phyloP scores from a whole-genome alignment of 2,888 invertebrate genomes.

The Napeogenes inachia region DNA sequence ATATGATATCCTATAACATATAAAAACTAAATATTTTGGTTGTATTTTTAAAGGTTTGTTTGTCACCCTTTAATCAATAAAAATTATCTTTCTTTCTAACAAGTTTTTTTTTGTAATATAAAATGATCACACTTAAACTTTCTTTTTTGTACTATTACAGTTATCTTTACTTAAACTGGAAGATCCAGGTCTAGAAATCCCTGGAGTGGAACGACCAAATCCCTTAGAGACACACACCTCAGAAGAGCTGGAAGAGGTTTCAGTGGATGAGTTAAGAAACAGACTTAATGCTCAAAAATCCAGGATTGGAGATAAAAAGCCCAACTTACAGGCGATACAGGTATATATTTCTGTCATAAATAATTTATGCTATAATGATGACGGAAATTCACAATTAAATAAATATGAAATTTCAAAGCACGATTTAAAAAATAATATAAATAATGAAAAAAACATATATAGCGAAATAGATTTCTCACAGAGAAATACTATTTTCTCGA shows the following conservation, averaged over 20 bases:
- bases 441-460: too few relatives aligned
- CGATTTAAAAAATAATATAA: too few relatives aligned
- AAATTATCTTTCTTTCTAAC: too few relatives aligned
- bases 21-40: too few relatives aligned
- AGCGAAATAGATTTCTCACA: too few relatives aligned
- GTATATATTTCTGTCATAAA: slow-evolving; percentile 51
- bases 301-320: slow-evolving; percentile 79
- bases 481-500: too few relatives aligned
- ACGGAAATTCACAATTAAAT: too few relatives aligned
- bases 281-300: slow-evolving; percentile 78
- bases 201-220: slow-evolving; percentile 55
- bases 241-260: slow-evolving; percentile 81
- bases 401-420: too few relatives aligned
- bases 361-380: background rate
- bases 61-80: too few relatives aligned
- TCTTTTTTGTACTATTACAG: slow-evolving; percentile 42
- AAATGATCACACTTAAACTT: background rate
- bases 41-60: too few relatives aligned
- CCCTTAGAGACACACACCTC: slow-evolving; percentile 78
- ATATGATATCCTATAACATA: too few relatives aligned
- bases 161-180: slow-evolving; percentile 78
- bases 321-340: slow-evolving; percentile 85
- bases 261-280: slow-evolving; percentile 77
- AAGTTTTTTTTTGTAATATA: too few relatives aligned
- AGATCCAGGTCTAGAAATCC: slow-evolving; percentile 56